phyloP scores from a whole-genome alignment of 2,797 vertebrate genomes.

The Pangasius macronema region DNA sequence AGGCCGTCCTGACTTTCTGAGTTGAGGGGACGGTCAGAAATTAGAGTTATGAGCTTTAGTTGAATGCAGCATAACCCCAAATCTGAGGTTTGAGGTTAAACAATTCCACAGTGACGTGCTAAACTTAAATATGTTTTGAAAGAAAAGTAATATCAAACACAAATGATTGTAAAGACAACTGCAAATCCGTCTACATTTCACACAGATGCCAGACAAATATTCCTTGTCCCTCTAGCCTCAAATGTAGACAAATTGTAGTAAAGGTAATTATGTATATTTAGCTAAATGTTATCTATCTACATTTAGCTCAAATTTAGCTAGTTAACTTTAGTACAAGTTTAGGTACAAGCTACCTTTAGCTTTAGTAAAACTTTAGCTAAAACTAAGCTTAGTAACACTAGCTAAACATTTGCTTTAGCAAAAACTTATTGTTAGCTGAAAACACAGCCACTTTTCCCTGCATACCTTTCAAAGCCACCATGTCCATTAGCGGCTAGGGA shows the following conservation, averaged over 20 bases:
- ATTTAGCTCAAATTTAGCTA: neutral
- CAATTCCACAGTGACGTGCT: neutral
- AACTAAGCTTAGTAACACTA: neutral
- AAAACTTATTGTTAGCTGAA: neutral
- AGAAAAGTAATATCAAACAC: neutral
- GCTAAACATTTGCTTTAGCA: neutral
- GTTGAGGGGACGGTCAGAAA: too few species aligned
- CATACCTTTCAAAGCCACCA: slow-evolving; percentile 16
- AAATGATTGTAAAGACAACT: neutral
- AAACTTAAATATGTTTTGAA: neutral
- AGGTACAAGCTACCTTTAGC: neutral
- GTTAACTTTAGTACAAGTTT: neutral
- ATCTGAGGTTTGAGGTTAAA: neutral
- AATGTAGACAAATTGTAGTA: neutral
- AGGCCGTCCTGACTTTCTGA: too few species aligned
- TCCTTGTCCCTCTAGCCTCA: too few species aligned
- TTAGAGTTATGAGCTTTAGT: neutral
- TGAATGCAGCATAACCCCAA: too few species aligned
- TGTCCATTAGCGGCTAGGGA: slow-evolving; percentile 50
- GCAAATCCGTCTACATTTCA: neutral
- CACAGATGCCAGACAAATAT: neutral
- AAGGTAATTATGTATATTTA: too few species aligned
- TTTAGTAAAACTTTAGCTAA: neutral
- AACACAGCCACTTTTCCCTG: neutral
- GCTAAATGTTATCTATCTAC: too few species aligned